phyloP scores from a whole-genome alignment of 2,113 vertebrate species.

The Seriola rivoliana region DNA sequence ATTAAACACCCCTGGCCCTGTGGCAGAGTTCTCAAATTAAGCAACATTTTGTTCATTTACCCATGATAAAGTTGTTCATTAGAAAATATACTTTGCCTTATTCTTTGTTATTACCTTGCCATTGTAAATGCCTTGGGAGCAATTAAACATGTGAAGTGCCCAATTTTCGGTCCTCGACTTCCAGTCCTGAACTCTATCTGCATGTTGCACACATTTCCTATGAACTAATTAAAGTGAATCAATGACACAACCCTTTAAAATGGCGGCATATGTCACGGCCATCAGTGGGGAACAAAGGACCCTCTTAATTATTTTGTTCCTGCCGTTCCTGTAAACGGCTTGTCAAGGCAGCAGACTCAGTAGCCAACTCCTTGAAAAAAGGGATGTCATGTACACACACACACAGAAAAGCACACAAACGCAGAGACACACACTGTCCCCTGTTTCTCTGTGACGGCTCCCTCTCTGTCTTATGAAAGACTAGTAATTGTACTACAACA shows the following conservation, averaged over 20 bases:
- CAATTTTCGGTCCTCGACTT: constrained; percentile 79
- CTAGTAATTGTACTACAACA: constrained; percentile 82
- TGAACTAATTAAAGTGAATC: constrained; percentile 87
- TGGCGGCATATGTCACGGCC: constrained; percentile 80
- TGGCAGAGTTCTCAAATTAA: constrained; percentile 78
- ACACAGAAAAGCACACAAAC: constrained; percentile 10
- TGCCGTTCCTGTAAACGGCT: constrained; percentile 77
- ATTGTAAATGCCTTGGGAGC: constrained; percentile 79
- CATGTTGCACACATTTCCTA: constrained; percentile 77
- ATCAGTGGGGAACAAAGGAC: constrained; percentile 81
- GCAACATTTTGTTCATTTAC: constrained; percentile 77
- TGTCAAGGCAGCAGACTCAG: constrained; percentile 75
- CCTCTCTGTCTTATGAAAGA: constrained; percentile 74
- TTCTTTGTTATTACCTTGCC: constrained; percentile 76
- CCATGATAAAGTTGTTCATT: constrained; percentile 78
- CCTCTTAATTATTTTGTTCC: constrained; percentile 86
- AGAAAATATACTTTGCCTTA: constrained; percentile 74
- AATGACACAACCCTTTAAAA: constrained; percentile 83
- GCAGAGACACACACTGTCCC: constrained; percentile 37
- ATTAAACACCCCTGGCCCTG: constrained; percentile 66
- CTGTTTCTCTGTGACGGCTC: constrained; percentile 57
- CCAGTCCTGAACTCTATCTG: constrained; percentile 77
- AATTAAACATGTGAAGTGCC: constrained; percentile 83
- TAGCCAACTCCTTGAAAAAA: constrained; percentile 65
- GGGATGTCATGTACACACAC: constrained; percentile 59